Evolutionary conservation across 2,113 vertebrate species (phyloP), one percentile per base, ranked within the genome.

Genomic region (Pao palembangensis): DNA sequence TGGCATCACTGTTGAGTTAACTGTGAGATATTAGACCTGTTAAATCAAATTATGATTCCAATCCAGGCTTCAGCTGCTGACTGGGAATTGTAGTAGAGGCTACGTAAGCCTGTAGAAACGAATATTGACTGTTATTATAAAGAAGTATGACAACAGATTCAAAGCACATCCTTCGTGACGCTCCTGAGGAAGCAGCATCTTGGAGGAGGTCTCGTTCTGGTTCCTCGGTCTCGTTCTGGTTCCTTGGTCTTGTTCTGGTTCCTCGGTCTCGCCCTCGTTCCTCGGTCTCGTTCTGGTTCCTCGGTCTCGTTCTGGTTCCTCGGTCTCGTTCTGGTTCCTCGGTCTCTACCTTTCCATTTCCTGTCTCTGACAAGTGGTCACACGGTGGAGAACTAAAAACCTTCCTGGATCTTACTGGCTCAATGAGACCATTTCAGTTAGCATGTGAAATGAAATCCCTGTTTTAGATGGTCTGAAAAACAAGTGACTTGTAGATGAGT

Each of bases 121-220:
- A 5, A 31, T 7, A 31, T 6, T 1, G 28, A 31, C 28, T 31
- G 28, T 31, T 31, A 8, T 31, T 31, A 7, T 31, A 31, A 8
- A 31, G 28, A 6, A 8, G 5, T 6, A 31, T 6, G 8, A 31
- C 55, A 25, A 46, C 16, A 1, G 44, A 59, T 71, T 83, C 56
- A 69, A 73, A 75, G 59, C 72, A 56, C 53, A 60, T 63, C 64
- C 42, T 58, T 49, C 51, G 46, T 47, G 58, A 20, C 64, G 3
- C 21, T 23, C 21, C 21, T 23, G 21, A 23, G 56, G 58, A 49
- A 58, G 19, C 6, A 34, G 55, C 57, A 42, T n/a, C 3, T 34
- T 18, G 6, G 53, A 44, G 61, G 58, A 53, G 25, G 51, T 55
- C 46, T 67, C 42, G 58, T 23, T 63, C 19, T 44, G 65, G 47